These are phyloP conservation scores for Otis tarda DNA, from an alignment of 2,113 vertebrate genomes.

Conservation along the genomic window DNA sequence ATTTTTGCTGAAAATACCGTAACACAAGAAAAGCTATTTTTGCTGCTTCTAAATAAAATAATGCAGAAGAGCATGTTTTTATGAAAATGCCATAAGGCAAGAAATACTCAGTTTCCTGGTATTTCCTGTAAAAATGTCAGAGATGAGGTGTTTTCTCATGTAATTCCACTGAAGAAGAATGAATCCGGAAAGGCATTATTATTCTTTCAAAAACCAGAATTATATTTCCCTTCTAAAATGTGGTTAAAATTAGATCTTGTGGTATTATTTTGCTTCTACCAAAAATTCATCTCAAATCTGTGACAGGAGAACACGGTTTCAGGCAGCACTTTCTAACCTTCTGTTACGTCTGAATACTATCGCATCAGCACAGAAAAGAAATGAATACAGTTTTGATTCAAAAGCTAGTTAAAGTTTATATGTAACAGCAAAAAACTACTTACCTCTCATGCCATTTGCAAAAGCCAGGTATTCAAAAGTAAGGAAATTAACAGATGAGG, in stretches of 20 bases:
- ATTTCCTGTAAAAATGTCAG: conserved; percentile 63
- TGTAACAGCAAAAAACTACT: background rate
- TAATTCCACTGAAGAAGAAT: conserved; percentile 35
- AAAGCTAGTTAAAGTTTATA: background rate
- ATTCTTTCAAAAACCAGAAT: background rate
- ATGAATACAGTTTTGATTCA: background rate
- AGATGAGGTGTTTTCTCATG: conserved; percentile 39
- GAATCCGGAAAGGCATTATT: conserved; percentile 24
- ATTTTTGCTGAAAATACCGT: background rate
- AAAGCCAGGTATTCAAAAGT: background rate
- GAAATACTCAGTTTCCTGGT: conserved; percentile 33
- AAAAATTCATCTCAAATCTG: conserved; percentile 19
- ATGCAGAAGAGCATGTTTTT: conserved; percentile 22
- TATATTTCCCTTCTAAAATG: conserved; percentile 34
- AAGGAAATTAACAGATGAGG: background rate
- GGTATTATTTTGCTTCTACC: conserved; percentile 27
- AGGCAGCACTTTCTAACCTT: background rate
- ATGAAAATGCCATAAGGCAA: conserved; percentile 3
- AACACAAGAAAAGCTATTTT: background rate
- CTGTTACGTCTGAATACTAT: background rate
- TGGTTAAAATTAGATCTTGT: conserved; percentile 38
- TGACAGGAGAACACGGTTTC: background rate
- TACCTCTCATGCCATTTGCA: background rate
- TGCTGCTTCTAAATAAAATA: conserved; percentile 12
- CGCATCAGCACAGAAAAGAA: background rate